These are phyloP conservation scores for Phyllostomus hastatus DNA, from an alignment of 2,113 vertebrate species.

Conservation along the genomic window DNA sequence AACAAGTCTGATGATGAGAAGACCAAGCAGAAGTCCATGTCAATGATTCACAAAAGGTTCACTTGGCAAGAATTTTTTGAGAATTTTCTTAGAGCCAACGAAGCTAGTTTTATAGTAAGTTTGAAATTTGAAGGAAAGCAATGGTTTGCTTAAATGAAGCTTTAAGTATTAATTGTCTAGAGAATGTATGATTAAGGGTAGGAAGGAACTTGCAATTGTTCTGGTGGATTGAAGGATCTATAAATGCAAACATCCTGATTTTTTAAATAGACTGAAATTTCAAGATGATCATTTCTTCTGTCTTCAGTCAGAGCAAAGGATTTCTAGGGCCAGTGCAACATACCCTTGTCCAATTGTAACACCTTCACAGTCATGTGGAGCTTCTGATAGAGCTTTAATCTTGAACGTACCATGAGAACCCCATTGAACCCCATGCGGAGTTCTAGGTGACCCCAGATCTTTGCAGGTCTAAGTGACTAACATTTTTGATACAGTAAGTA, in stretches of 20 bases:
- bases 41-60: background rate
- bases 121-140: background rate
- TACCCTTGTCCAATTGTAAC: background rate
- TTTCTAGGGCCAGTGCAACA: background rate
- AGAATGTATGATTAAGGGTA: background rate
- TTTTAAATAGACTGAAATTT: background rate
- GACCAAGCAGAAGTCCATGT: background rate
- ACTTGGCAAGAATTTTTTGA: background rate
- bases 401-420: background rate
- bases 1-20: background rate
- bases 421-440: background rate
- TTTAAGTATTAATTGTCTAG: background rate
- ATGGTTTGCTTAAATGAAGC: conserved; percentile 18
- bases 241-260: background rate
- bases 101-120: background rate
- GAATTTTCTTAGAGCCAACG: background rate
- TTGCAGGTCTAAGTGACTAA: background rate
- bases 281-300: background rate
- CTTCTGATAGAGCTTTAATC: background rate
- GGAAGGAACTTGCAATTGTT: background rate
- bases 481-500: background rate
- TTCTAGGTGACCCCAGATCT: background rate
- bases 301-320: background rate
- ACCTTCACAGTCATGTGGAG: background rate
- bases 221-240: background rate